phyloP scores from a whole-genome alignment of 2,888 invertebrate genomes.

The Aspidiotus rigidus region DNA sequence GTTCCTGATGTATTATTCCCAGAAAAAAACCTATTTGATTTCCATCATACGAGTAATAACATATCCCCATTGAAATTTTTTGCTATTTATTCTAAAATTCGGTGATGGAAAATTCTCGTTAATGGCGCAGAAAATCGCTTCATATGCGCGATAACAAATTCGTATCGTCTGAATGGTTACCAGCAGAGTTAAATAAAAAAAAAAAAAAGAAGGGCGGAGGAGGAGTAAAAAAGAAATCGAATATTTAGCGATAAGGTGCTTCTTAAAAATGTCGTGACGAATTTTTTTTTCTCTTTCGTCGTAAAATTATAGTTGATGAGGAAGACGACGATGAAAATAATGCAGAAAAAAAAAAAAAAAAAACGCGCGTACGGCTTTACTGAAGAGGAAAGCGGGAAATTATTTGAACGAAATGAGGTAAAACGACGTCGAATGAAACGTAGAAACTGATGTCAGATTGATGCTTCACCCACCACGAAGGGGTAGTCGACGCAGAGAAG shows the following conservation, averaged over 20 bases:
- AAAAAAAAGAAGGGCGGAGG: background rate
- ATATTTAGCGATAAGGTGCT: background rate
- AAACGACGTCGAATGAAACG: background rate
- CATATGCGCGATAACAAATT: too few relatives aligned
- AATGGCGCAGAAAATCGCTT: too few relatives aligned
- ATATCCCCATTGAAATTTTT: too few relatives aligned
- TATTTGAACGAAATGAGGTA: background rate
- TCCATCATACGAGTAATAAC: too few relatives aligned
- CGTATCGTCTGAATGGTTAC: too few relatives aligned
- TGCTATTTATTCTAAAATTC: too few relatives aligned
- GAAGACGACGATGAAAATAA: conserved; percentile 24
- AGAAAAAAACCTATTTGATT: too few relatives aligned
- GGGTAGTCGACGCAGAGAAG: conserved; percentile 10
- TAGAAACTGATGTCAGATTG: conserved; percentile 14
- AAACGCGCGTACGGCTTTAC: conserved; percentile 1
- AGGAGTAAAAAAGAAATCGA: background rate
- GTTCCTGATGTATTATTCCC: too few relatives aligned
- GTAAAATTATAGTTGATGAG: conserved; percentile 9
- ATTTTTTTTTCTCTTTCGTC: background rate
- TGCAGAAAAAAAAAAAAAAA: background rate
- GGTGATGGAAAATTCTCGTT: too few relatives aligned
- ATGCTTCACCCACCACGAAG: background rate
- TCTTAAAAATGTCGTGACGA: background rate
- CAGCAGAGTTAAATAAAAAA: background rate
- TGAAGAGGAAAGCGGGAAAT: conserved; percentile 13